Conservation (phyloP, 2,113 vertebrate species). For the Seriola aureovittata region DNA sequence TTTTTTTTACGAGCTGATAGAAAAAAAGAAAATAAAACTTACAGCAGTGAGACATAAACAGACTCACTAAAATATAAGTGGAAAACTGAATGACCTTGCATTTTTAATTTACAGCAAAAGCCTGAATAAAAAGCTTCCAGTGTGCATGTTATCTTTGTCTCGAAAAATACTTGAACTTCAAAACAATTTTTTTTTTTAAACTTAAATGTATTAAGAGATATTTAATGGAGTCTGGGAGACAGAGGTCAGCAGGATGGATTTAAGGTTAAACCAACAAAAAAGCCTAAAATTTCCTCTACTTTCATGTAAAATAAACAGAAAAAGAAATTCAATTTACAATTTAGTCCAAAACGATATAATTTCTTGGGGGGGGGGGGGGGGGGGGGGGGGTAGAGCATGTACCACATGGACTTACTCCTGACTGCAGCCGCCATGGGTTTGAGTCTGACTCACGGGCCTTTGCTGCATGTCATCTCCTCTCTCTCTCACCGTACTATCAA, state of each 20-base stretch:
- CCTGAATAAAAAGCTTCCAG: too few species aligned
- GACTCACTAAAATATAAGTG: neutral
- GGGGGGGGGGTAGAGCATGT: too few species aligned
- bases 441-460: too few species aligned
- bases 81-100: neutral
- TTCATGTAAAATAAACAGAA: neutral
- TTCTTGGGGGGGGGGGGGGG: too few species aligned
- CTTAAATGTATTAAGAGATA: neutral
- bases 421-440: too few species aligned
- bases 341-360: too few species aligned
- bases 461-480: too few species aligned
- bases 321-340: neutral
- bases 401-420: too few species aligned
- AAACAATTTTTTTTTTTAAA: neutral
- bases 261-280: neutral
- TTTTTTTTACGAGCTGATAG: too few species aligned
- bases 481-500: too few species aligned
- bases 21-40: neutral
- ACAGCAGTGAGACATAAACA: neutral
- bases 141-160: too few species aligned
- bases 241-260: neutral
- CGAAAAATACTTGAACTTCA: too few species aligned
- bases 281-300: neutral
- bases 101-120: neutral
- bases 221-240: neutral